Evolutionary conservation across 2,113 vertebrate genomes (phyloP), one percentile per base, ranked within the genome.

Genomic region (Pagrus major): DNA sequence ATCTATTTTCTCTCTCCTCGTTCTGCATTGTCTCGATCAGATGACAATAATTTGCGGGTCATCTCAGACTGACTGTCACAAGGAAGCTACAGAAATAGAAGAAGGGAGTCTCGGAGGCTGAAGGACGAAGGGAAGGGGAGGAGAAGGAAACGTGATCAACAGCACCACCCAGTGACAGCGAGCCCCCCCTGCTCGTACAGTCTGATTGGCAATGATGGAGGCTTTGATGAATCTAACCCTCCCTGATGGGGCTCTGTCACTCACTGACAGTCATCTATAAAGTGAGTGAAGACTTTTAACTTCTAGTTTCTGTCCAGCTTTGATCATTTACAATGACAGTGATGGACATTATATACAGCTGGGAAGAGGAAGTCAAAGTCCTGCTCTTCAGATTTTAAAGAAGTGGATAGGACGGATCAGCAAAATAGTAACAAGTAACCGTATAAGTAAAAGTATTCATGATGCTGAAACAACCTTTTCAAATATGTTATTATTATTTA

Each of bases 81-180:
- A 63, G 63, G 69, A 58, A 58, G 67, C 56, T 31, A 35, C 74
- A 81, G 25, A 70, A 67, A 85, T 14, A 82, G 64, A 71, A 29
- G 5, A 70, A 63, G 35, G 51, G 33, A 60, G 46, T 59, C 72
- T 49, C 69, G 14, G 15, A 58, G 78, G 33, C 70, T 59, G 64
- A 74, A 69, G 61, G 68, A 69, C 52, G 71, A 68, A 54, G 49
- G 65, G 25, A 59, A 29, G 33, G 27, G 14, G 6, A 27, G 4
- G 49, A 37, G 51, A 37, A n/a, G 0, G 23, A 89, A 88, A 82
- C 18, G 4, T 60, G 80, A 91, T 69, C 76, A 70, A 63, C 46
- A 63, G 81, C 75, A 76, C 93, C 92, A 56, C 59, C 80, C n/a
- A 71, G 4, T 72, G 78, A n/a, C 58, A 1, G 54, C 1, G 8